Percentiles rank a stretch among this genome's conserved stretches.
phyloP scores from a whole-genome alignment of 2,113 vertebrate genomes.

The Canis aureus region DNA sequence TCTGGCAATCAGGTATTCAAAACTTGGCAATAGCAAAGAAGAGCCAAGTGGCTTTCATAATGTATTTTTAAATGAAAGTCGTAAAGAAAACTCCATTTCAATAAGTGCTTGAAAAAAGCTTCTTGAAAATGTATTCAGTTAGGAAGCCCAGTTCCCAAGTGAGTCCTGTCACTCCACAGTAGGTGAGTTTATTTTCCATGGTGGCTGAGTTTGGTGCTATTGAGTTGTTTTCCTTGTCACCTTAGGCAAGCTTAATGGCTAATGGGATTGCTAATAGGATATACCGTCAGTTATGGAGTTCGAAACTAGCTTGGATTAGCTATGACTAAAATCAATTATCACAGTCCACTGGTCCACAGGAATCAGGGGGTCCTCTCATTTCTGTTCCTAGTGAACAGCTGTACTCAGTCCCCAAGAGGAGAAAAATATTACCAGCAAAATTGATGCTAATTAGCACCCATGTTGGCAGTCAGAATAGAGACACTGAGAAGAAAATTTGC shows the following conservation, averaged over 20 bases:
- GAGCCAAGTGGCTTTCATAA: slow-evolving; percentile 80
- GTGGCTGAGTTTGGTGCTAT: slow-evolving; percentile 60
- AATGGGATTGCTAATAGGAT: slow-evolving; percentile 71
- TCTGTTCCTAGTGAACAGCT: slow-evolving; percentile 64
- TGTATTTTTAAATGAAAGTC: slow-evolving; percentile 84
- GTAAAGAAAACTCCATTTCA: slow-evolving; percentile 83
- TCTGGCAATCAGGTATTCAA: slow-evolving; percentile 73
- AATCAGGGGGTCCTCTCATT: slow-evolving; percentile 1
- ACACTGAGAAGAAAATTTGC: slow-evolving; percentile 54
- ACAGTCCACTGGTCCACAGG: slow-evolving; percentile 66
- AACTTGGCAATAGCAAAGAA: slow-evolving; percentile 75
- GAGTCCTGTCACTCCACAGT: slow-evolving; percentile 74
- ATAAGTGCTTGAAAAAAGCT: slow-evolving; percentile 76
- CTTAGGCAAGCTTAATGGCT: slow-evolving; percentile 75
- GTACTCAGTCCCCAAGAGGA: slow-evolving; percentile 60
- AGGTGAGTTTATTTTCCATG: slow-evolving; percentile 81
- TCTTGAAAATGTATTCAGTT: slow-evolving; percentile 64
- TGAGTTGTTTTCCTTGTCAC: slow-evolving; percentile 80
- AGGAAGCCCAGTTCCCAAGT: slow-evolving; percentile 44
- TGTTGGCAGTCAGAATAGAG: slow-evolving; percentile 70
- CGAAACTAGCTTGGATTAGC: slow-evolving; percentile 74
- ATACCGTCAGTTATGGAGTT: slow-evolving; percentile 70
- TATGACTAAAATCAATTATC: slow-evolving; percentile 80
- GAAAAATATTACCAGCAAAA: slow-evolving; percentile 73
- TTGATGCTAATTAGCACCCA: slow-evolving; percentile 75